Evolutionary conservation across 2,797 vertebrate genomes (phyloP), one percentile per base, ranked within the genome.

Genomic region (Chrysocyon brachyurus): DNA sequence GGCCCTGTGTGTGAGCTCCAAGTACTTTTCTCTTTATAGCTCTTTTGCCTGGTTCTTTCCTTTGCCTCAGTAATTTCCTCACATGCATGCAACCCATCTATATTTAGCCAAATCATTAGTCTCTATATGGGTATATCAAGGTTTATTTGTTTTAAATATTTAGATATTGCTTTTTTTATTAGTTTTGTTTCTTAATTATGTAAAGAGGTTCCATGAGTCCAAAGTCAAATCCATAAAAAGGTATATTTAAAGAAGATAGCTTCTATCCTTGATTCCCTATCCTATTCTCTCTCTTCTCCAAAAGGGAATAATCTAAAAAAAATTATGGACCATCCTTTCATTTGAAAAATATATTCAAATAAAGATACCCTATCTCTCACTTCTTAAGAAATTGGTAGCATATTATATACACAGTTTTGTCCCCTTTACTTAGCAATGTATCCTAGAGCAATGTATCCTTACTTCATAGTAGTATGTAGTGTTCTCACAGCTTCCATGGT

Each of bases 131-230:
- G 6, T 59, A 57, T 28, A 70, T 16, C 52, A 19, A 94, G 46
- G 33, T 26, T 93, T 61, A 33, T 64, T 87, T 81, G 17, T 73
- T 96, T 84, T 52, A 87, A 54, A 57, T n/a, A 77, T 77, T 77
- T 89, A 81, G n/a, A 88, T 94, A 78, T 36, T 14, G 4, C 14
- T 82, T 81, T 88, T 66, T 85, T 83, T 10, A 59, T 91, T 95
- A 77, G 12, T 66, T 77, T 70, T 84, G n/a, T 94, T 90, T 93
- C 68, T 92, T 92, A 73, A 81, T 86, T 95, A 87, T 87, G 28
- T 56, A 75, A 84, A 90, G 40, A 87, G 56, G 63, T 88, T 85
- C 54, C 26, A 12, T 84, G 11, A 19, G 14, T 85, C 73, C 22
- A 63, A 92, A 97, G 33, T 84, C 79, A 93, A 90, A 87, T 75